Evolutionary conservation across 2,113 vertebrate genomes (phyloP).

Genomic region (Canis aureus): DNA sequence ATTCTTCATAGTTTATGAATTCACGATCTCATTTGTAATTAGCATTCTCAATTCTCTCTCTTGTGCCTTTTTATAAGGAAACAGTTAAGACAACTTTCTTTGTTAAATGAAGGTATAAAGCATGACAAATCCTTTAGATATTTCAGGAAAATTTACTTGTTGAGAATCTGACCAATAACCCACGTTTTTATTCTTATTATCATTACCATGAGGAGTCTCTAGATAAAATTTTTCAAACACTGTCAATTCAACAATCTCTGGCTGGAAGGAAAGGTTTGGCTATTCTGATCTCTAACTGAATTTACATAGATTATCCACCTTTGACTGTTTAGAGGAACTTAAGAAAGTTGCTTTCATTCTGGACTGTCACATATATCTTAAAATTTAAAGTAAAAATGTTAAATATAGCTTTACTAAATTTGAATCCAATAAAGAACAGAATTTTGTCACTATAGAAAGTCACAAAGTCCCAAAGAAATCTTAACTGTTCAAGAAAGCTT

Average conservation of each 20-base stretch:
- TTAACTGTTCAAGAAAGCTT: neutral
- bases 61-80: neutral
- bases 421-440: neutral
- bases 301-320: neutral
- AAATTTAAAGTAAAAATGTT: neutral
- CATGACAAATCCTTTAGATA: neutral
- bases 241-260: neutral
- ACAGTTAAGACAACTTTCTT: neutral
- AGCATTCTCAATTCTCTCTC: neutral
- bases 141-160: constrained; percentile 1
- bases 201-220: neutral
- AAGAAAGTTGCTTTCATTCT: neutral
- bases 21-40: neutral
- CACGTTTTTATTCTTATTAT: neutral
- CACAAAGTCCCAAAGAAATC: neutral
- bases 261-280: neutral
- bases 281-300: neutral
- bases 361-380: neutral
- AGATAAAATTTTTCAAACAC: neutral
- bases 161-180: neutral
- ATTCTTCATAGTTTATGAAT: neutral
- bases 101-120: neutral
- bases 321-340: neutral
- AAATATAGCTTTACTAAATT: neutral
- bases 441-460: neutral